These are phyloP conservation scores for Probaryconus sp. DNA, from an alignment of 1,140 invertebrate species.

Conservation along the genomic window DNA sequence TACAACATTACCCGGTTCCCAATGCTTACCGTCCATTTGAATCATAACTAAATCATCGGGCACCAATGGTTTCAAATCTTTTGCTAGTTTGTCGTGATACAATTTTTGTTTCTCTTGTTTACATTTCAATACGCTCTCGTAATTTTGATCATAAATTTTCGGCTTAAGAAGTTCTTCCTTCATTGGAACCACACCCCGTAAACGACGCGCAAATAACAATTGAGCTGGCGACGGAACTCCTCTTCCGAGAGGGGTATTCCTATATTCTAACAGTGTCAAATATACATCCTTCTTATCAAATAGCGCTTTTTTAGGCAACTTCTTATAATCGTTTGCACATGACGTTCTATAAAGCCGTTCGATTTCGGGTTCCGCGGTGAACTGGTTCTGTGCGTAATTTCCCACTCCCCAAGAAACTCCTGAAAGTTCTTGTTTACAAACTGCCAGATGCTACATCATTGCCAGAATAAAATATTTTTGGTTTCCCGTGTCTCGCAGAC, in stretches of 20 bases:
- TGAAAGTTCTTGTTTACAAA: neutral
- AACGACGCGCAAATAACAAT: neutral
- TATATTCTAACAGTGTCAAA: neutral
- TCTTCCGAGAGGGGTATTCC: constrained; percentile 4
- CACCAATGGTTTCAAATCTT: neutral
- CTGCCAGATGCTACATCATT: constrained; percentile 41
- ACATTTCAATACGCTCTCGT: neutral
- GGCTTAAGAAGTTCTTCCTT: neutral
- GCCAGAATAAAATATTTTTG: constrained; percentile 39
- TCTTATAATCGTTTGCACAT: neutral
- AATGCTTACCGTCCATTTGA: too few species aligned
- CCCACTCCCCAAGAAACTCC: constrained; percentile 18
- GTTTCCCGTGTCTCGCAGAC: constrained; percentile 52
- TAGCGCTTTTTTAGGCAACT: neutral
- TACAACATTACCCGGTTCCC: constrained; percentile 1
- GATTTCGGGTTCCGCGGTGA: constrained; percentile 54
- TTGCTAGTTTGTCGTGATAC: neutral
- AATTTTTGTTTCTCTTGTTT: neutral
- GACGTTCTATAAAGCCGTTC: neutral
- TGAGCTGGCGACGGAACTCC: neutral
- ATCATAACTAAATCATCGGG: neutral
- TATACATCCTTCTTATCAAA: neutral
- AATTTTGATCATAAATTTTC: too few species aligned
- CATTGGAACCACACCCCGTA: neutral
- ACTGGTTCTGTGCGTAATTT: constrained; percentile 47